Evolutionary conservation across 2,888 invertebrate genomes (phyloP).

Genomic region (Clivina fossor): DNA sequence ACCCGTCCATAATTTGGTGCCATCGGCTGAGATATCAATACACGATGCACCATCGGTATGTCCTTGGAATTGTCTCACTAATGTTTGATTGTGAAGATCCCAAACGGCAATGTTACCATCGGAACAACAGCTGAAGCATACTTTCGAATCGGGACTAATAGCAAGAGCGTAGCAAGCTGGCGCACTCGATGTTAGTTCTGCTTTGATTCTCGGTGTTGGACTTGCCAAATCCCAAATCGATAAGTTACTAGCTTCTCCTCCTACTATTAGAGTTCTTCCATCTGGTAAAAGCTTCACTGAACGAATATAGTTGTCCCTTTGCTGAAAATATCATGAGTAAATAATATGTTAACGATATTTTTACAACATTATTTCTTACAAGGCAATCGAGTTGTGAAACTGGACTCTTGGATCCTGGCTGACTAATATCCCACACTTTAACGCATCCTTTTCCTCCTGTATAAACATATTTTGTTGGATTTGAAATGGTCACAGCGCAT

Average conservation of each 20-base stretch:
- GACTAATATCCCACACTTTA: conserved; percentile 80
- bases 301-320: conserved; percentile 94
- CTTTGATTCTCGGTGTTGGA: conserved; percentile 89
- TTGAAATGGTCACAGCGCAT: conserved; percentile 93
- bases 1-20: conserved; percentile 87
- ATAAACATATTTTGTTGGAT: conserved; percentile 88
- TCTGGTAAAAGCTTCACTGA: conserved; percentile 94
- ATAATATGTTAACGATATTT: conserved; percentile 91
- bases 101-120: conserved; percentile 98
- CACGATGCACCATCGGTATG: conserved; percentile 98
- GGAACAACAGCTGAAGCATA: conserved; percentile 98
- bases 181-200: conserved; percentile 85
- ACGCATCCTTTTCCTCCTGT: conserved; percentile 97
- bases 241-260: conserved; percentile 93
- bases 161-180: conserved; percentile 98
- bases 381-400: conserved; percentile 86
- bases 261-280: conserved; percentile 91
- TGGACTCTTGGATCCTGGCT: conserved; percentile 74
- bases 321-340: conserved; percentile 94
- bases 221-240: conserved; percentile 95
- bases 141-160: conserved; percentile 95
- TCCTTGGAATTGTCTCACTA: conserved; percentile 92
- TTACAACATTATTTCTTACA: too few species aligned
- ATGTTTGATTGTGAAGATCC: conserved; percentile 88
- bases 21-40: conserved; percentile 95